A percentile compares a stretch with the other conserved stretches of the same genome.
These are phyloP conservation scores for Spinus olivaceus DNA, from an alignment of 2,797 vertebrate species.

Conservation along the genomic window DNA sequence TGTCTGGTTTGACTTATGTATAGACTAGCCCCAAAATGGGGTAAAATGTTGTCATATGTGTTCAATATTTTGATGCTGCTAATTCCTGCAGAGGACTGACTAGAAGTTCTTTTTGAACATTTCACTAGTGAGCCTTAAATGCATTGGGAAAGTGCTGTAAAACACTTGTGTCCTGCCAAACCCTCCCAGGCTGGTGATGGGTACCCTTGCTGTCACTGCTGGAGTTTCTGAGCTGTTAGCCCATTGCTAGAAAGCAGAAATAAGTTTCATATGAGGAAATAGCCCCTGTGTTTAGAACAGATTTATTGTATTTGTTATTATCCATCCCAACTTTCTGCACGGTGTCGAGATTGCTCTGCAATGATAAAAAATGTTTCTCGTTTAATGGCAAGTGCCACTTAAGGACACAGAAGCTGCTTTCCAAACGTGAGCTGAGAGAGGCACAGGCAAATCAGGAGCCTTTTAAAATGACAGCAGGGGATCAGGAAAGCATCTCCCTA, in stretches of 20 bases:
- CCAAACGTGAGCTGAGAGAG: not conserved
- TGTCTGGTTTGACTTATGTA: not conserved
- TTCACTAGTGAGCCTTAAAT: not conserved
- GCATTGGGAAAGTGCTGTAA: not conserved
- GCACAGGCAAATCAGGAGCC: fast-evolving
- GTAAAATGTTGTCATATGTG: not conserved
- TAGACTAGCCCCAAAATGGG: not conserved
- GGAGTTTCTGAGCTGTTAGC: not conserved
- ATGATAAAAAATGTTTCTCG: not conserved
- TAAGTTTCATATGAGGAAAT: not conserved
- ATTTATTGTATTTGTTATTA: not conserved
- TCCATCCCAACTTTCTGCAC: not conserved
- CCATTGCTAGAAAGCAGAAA: not conserved
- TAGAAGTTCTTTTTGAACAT: not conserved
- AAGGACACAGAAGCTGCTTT: not conserved
- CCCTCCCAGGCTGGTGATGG: not conserved
- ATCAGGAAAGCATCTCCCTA: not conserved
- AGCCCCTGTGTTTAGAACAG: not conserved
- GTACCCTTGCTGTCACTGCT: not conserved
- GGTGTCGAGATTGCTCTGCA: not conserved
- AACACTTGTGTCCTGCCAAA: not conserved
- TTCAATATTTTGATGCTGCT: not conserved
- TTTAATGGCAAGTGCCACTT: not conserved
- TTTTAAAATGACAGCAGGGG: not conserved
- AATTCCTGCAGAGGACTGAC: not conserved